phyloP scores from a whole-genome alignment of 2,797 vertebrate species.

The Sphenopsis melanotis region DNA sequence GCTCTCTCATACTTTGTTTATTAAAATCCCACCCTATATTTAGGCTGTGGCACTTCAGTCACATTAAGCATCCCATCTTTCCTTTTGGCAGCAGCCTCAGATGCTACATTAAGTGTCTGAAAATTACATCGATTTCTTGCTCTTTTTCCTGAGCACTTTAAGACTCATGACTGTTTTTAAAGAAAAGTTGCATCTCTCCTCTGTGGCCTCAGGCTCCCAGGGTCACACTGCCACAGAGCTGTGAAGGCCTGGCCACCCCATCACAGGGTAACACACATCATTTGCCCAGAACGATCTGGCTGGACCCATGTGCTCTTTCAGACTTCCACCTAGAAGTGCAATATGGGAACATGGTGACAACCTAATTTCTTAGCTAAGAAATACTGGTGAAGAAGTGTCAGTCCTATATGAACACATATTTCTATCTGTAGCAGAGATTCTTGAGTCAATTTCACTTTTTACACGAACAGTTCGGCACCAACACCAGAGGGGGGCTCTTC shows the following conservation, averaged over 20 bases:
- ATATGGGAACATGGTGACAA: neutral
- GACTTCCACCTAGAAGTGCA: neutral
- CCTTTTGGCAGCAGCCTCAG: neutral
- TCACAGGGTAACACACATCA: neutral
- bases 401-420: accelerated
- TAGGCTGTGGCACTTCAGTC: neutral
- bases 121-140: neutral
- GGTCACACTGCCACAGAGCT: neutral
- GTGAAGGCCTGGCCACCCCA: neutral
- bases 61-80: neutral
- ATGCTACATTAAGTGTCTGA: neutral
- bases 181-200: neutral
- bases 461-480: neutral
- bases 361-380: neutral
- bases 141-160: neutral
- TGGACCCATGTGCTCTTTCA: neutral
- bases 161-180: neutral
- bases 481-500: constrained; percentile 64
- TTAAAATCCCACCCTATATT: neutral
- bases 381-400: neutral
- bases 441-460: neutral
- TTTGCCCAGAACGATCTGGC: neutral
- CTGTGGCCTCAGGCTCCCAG: neutral
- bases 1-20: neutral
- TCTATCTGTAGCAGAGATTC: neutral